Base-by-base conservation (phyloP, 2,888 invertebrate species). In the Carterocephalus palaemon region DNA sequence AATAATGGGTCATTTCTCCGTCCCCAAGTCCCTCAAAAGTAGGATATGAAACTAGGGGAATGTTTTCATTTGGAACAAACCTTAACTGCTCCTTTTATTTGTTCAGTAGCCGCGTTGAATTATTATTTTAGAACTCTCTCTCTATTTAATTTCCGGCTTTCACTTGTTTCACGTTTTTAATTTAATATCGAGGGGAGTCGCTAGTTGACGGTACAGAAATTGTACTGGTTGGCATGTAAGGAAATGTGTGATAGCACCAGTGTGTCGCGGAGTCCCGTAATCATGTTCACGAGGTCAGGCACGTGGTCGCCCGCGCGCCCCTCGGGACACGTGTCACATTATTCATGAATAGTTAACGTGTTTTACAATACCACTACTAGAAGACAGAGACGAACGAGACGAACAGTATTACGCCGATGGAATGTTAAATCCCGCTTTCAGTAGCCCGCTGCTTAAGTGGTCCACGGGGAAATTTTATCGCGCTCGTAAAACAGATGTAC, bases 271-370 rank as follows among this genome's bases (percentile, higher is more conserved):
- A 62, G 59, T 58, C 64, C 69, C 67, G 60, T 72, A 70, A 71
- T 73, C 74, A 80, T 80, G 79, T 80, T 78, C 78, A 80, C 76
- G 74, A 75, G 67, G 38, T 40, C 34, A 31, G 46, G 24, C 45
- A 31, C 29, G 31, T 23, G 37, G 40, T 56, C 23, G 52, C 20
- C 34, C 34, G 55, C 52, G 50, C 54, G 53, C 46, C 57, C 55
- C 51, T 47, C 51, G 62, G 61, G 63, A 62, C 60, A 54, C 59
- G 59, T 65, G 67, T 63, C 72, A 72, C 74, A 75, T 77, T 76
- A 76, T 80, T 78, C 75, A 79, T 75, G 70, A 69, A 67, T 62
- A 58, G 62, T 62, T 46, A 46, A 49, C 49, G 29, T 43, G 49
- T 34, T 49, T 46, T 49, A 46, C 49, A 46, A 49, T 49, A 46